phyloP scores from a whole-genome alignment of 2,113 vertebrate species.

The Chloebia gouldiae region DNA sequence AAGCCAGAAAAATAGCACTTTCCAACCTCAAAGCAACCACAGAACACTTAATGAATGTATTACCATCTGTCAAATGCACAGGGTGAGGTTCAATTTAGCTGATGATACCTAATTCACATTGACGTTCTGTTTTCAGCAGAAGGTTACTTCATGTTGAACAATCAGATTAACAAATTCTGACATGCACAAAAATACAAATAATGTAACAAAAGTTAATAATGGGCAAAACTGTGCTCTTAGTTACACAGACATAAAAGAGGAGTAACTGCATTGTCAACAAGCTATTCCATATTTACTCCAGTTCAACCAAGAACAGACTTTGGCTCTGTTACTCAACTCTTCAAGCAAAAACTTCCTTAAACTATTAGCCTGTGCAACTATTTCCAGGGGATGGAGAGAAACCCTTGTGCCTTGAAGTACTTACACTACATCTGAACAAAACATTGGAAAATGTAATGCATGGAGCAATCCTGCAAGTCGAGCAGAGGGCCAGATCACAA shows the following conservation, averaged over 20 bases:
- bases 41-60: slow-evolving; percentile 61
- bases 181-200: slow-evolving; percentile 58
- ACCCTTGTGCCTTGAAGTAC: slow-evolving; percentile 21
- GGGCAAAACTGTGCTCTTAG: not conserved
- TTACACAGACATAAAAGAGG: slow-evolving; percentile 26
- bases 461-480: not conserved
- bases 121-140: slow-evolving; percentile 50
- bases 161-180: slow-evolving; percentile 60
- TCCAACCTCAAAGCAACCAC: slow-evolving; percentile 64
- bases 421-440: not conserved
- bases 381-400: slow-evolving; percentile 32
- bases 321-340: slow-evolving; percentile 9
- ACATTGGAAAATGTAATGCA: slow-evolving; percentile 16
- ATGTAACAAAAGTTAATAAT: slow-evolving; percentile 45
- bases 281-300: slow-evolving; percentile 34
- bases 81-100: slow-evolving; percentile 58
- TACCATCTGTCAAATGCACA: slow-evolving; percentile 57
- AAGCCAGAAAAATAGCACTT: slow-evolving; percentile 65
- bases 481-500: not conserved
- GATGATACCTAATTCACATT: slow-evolving; percentile 61
- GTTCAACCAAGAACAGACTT: slow-evolving; percentile 31
- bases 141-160: slow-evolving; percentile 50
- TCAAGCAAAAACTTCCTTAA: slow-evolving; percentile 49
- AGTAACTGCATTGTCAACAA: slow-evolving; percentile 34
- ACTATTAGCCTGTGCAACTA: slow-evolving; percentile 2